Percentiles rank a stretch among this genome's conserved stretches.
These are phyloP conservation scores for Eupithecia exiguata DNA, from an alignment of 2,888 invertebrate species.

Conservation along the genomic window DNA sequence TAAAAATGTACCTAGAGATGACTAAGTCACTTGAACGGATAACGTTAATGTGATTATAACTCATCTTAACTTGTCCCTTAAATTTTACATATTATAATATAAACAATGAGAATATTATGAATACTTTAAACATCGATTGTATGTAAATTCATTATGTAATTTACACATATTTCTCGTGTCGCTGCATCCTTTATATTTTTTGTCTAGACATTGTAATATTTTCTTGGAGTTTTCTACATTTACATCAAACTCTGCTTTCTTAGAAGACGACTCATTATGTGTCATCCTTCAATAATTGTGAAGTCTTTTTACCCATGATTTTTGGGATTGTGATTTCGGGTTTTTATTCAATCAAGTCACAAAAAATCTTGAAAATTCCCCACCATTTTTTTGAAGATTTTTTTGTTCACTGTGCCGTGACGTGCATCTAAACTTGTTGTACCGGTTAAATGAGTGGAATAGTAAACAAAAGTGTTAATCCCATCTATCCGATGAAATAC, in stretches of 20 bases:
- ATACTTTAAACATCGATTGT: slow-evolving; percentile 36
- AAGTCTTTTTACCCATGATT: background rate
- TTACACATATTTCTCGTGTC: slow-evolving; percentile 37
- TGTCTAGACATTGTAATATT: slow-evolving; percentile 33
- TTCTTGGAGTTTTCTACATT: slow-evolving; percentile 8
- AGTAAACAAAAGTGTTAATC: slow-evolving; percentile 25
- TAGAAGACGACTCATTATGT: slow-evolving; percentile 12
- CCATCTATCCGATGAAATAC: background rate
- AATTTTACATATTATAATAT: too few species aligned
- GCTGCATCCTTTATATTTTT: slow-evolving; percentile 35
- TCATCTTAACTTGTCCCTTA: background rate
- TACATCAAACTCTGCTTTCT: slow-evolving; percentile 13
- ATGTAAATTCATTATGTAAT: slow-evolving; percentile 39
- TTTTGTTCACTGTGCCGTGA: background rate
- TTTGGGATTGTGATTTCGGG: background rate
- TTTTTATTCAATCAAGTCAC: background rate
- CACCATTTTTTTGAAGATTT: background rate
- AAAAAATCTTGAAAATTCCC: background rate
- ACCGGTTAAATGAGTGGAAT: slow-evolving; percentile 12
- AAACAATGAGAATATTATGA: slow-evolving; percentile 1
- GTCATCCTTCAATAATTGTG: background rate
- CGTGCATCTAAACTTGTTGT: background rate
- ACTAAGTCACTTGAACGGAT: background rate
- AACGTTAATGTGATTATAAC: background rate
- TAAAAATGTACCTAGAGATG: too few species aligned